Conservation (phyloP, 2,797 vertebrate species). For the Darevskia nairensis region DNA sequence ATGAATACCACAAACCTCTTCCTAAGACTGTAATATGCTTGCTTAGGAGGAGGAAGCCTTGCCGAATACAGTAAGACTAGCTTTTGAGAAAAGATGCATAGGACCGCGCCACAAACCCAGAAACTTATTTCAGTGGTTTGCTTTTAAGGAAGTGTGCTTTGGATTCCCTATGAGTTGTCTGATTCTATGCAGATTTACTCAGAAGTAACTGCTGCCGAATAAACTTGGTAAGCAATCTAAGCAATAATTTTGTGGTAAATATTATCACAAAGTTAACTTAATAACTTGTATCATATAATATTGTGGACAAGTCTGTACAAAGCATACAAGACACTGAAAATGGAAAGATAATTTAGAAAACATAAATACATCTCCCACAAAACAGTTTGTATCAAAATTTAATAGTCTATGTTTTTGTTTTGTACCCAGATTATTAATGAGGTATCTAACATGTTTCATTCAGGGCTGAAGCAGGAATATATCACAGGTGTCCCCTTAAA, state of each 20-base stretch:
- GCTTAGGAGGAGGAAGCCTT: neutral
- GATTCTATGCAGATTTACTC: neutral
- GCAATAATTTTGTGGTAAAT: neutral
- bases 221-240: neutral
- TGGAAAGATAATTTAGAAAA: neutral
- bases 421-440: conserved; percentile 2
- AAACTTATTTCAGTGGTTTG: neutral
- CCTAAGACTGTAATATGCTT: neutral
- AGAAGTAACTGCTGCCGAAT: neutral
- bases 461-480: neutral
- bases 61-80: neutral
- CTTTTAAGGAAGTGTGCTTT: conserved; percentile 16
- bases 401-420: neutral
- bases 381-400: conserved; percentile 25
- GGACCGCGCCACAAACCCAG: neutral
- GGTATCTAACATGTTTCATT: conserved; percentile 29
- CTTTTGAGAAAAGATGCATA: neutral
- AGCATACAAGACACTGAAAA: neutral
- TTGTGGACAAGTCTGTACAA: neutral
- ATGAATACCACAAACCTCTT: neutral
- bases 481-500: conserved; percentile 8
- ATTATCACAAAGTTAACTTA: neutral
- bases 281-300: neutral
- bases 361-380: neutral
- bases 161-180: neutral